phyloP scores from a whole-genome alignment of 1,140 invertebrate species.

The Leptinotarsa undecemlineata region DNA sequence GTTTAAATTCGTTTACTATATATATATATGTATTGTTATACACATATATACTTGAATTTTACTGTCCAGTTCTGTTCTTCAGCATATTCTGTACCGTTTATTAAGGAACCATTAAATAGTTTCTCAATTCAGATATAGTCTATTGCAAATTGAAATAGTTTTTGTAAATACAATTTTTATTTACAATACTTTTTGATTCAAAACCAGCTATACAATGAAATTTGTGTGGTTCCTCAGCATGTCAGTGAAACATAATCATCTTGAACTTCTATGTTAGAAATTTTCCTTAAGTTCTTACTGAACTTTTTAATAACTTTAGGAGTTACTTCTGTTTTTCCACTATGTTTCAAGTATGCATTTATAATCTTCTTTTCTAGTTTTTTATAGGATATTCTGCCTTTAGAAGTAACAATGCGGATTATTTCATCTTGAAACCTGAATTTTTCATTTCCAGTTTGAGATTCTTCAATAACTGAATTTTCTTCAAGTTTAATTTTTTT shows the following conservation, averaged over 20 bases:
- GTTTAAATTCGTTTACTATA: too few relatives aligned
- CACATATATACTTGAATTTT: too few relatives aligned
- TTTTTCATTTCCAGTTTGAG: constrained; percentile 31
- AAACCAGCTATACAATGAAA: too few relatives aligned
- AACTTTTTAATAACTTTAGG: constrained; percentile 55
- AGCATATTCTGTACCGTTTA: too few relatives aligned
- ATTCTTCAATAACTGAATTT: not conserved
- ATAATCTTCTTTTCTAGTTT: constrained; percentile 57
- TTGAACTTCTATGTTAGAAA: constrained; percentile 38
- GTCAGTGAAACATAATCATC: constrained; percentile 30
- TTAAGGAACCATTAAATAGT: too few relatives aligned
- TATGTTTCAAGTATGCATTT: constrained; percentile 48
- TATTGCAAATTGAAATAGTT: too few relatives aligned
- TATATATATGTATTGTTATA: too few relatives aligned
- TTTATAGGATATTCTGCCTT: constrained; percentile 54
- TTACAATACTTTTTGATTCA: too few relatives aligned
- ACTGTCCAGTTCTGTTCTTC: too few relatives aligned
- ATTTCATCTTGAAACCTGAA: constrained; percentile 56
- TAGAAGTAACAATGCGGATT: constrained; percentile 51
- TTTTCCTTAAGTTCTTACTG: constrained; percentile 56
- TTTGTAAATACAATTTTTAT: too few relatives aligned
- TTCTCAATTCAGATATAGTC: too few relatives aligned
- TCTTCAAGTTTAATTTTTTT: constrained; percentile 15
- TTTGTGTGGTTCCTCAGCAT: too few relatives aligned
- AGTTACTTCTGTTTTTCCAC: constrained; percentile 40